Evolutionary conservation across 2,888 invertebrate species (phyloP).

Genomic region (Cacoxenus indagator): DNA sequence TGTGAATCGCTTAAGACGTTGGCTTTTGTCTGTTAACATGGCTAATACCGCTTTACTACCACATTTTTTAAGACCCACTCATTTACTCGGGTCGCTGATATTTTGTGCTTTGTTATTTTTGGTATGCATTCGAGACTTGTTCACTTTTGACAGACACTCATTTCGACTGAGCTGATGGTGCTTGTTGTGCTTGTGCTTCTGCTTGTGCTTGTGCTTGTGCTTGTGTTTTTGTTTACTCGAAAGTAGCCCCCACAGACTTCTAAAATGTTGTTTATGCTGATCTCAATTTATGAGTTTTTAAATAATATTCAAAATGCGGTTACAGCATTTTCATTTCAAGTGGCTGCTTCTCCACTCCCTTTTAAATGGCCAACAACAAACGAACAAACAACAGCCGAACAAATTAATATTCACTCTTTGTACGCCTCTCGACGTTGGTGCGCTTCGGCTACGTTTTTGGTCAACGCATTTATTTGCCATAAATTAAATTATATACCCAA

Average conservation of each 20-base stretch:
- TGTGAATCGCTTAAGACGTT: constrained; percentile 2
- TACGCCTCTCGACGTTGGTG: neutral
- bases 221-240: neutral
- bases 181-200: too few species aligned
- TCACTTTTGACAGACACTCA: neutral
- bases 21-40: constrained; percentile 4
- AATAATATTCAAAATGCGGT: constrained; percentile 7
- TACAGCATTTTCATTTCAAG: neutral
- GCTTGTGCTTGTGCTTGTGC: neutral
- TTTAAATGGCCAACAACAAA: neutral
- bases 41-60: constrained; percentile 10
- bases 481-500: constrained; percentile 8
- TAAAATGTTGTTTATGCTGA: constrained; percentile 9
- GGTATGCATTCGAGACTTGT: neutral
- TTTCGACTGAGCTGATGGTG: neutral
- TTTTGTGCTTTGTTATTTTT: neutral
- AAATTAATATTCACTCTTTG: constrained; percentile 8
- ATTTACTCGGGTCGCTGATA: neutral
- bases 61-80: neutral
- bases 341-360: neutral
- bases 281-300: constrained; percentile 18
- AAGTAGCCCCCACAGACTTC: neutral
- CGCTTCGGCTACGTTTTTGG: neutral
- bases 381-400: neutral
- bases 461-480: constrained; percentile 14